Conservation (phyloP, 2,888 invertebrate species). For the Sepioteuthis lessoniana region DNA sequence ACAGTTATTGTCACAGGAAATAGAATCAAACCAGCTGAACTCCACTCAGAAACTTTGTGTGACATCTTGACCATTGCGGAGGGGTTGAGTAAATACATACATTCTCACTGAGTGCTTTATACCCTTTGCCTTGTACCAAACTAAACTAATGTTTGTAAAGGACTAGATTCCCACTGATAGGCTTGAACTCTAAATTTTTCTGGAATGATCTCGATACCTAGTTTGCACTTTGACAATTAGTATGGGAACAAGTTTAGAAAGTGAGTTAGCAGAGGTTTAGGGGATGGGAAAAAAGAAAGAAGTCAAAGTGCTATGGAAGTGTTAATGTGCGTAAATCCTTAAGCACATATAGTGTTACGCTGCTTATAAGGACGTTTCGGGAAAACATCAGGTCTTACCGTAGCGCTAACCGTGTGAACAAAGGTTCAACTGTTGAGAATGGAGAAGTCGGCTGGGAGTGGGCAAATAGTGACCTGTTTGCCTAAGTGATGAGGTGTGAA, state of each 20-base stretch:
- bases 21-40: too few relatives aligned
- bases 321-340: conserved; percentile 33
- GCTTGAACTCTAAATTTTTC: too few relatives aligned
- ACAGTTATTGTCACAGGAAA: too few relatives aligned
- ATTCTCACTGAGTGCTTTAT: too few relatives aligned
- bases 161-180: too few relatives aligned
- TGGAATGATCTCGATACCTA: neutral
- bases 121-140: too few relatives aligned
- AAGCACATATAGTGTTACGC: neutral
- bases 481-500: neutral
- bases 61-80: too few relatives aligned
- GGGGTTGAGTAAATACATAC: too few relatives aligned
- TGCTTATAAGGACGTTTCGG: neutral
- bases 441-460: neutral
- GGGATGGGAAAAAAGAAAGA: neutral
- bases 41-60: too few relatives aligned
- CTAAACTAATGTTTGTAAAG: too few relatives aligned
- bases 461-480: conserved; percentile 1
- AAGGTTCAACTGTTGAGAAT: conserved; percentile 6
- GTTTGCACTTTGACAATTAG: neutral
- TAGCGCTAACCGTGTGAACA: neutral
- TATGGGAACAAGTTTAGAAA: neutral
- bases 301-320: conserved; percentile 21
- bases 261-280: neutral
- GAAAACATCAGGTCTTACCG: neutral